Evolutionary conservation across 1,140 invertebrate genomes (phyloP), one percentile per base, ranked within the genome.

Genomic region (Neelides sp.): DNA sequence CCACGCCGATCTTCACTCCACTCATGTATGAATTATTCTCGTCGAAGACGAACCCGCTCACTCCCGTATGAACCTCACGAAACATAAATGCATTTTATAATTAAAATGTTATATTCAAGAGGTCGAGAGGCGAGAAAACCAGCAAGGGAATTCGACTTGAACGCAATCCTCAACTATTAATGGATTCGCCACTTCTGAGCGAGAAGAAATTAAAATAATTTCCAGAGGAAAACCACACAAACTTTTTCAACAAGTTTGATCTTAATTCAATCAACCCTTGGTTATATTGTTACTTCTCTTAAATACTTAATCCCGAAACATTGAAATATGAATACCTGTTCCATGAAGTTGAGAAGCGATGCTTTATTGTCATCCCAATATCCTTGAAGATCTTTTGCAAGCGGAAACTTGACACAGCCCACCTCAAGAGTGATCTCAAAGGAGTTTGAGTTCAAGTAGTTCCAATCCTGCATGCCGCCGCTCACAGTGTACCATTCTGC

Each of bases 401-500:
- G 66, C 0, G 94, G 94, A 64, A 80, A 98, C 69, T 98, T 98
- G 55, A 75, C 77, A 67, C 95, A 98, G 20, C 93, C 85, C 42
- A 98, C 68, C 69, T 98, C 95, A 7, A 98, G 64, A 0, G 94
- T 98, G 1, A 98, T 73, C 67, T 98, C 94, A 72, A 96, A 85
- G 62, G 85, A 89, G 62, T 90, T 95, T 13, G 88, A 83, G 52
- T 85, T 71, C 0, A 94, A 57, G 65, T 98, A 98, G 71, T 95
- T 97, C 79, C 87, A 98, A 67, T 98, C 95, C 69, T 98, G 95
- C 94, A 98, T 98, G 8, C 94, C 93, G 0, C 91, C 86, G 1
- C 77, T 71, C 1, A 94, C 77, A 24, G 74, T 73, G 64, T 96
- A 95, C 92, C 92, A 96, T 35, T 77, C 71, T 7, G 90, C 90